Conservation (phyloP, 2,888 invertebrate genomes). For the Eilema caniola region DNA sequence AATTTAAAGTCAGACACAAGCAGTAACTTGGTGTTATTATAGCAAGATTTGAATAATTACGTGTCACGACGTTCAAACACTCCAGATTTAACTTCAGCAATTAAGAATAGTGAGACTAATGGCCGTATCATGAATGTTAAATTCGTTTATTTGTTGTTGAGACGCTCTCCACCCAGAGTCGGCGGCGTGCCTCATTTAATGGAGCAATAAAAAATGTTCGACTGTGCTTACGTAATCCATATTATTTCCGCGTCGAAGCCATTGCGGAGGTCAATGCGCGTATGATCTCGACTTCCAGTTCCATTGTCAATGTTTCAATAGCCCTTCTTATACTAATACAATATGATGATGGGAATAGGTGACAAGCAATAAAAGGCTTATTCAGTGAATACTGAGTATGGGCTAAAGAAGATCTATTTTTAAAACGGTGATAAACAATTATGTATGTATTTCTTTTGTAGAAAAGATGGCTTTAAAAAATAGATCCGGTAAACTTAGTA, state of each 20-base stretch:
- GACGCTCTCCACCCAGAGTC: slow-evolving; percentile 79
- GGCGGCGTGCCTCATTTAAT: slow-evolving; percentile 85
- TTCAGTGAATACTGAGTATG: background rate
- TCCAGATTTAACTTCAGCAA: slow-evolving; percentile 66
- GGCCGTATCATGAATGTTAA: slow-evolving; percentile 71
- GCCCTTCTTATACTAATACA: slow-evolving; percentile 25
- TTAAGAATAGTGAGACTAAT: slow-evolving; percentile 73
- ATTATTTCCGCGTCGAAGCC: slow-evolving; percentile 84
- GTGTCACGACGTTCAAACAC: slow-evolving; percentile 60
- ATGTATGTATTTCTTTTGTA: background rate
- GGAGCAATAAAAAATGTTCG: slow-evolving; percentile 86
- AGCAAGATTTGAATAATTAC: slow-evolving; percentile 53
- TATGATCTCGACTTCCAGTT: slow-evolving; percentile 65
- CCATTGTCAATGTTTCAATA: slow-evolving; percentile 51
- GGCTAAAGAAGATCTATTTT: background rate
- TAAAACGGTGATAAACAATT: background rate
- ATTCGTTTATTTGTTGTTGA: slow-evolving; percentile 75
- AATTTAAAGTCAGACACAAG: slow-evolving; percentile 28
- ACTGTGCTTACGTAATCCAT: slow-evolving; percentile 84
- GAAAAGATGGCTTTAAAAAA: background rate
- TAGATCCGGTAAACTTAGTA: background rate
- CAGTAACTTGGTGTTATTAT: slow-evolving; percentile 32
- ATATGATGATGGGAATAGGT: background rate
- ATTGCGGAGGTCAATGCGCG: slow-evolving; percentile 75
- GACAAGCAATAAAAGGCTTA: background rate